Conservation (phyloP, 2,113 vertebrate species). For the Gobiocypris rarus region DNA sequence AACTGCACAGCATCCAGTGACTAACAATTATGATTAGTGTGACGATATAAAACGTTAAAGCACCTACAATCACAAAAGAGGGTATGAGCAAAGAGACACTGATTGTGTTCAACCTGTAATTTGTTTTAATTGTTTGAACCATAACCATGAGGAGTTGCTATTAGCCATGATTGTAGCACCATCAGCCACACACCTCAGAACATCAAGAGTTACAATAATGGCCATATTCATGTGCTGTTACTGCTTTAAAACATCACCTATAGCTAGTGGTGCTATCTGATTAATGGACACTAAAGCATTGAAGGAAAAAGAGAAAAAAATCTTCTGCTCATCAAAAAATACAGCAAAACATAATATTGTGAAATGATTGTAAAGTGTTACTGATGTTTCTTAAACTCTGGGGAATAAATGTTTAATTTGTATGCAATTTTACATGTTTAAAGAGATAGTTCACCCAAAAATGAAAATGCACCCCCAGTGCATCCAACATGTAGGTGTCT, state of each 20-base stretch:
- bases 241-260: conserved; percentile 56
- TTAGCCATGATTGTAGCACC: background rate
- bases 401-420: too few relatives aligned
- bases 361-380: too few relatives aligned
- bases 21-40: conserved; percentile 4
- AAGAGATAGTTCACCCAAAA: too few relatives aligned
- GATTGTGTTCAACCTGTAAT: conserved; percentile 11
- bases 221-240: conserved; percentile 59
- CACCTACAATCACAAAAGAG: background rate
- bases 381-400: too few relatives aligned
- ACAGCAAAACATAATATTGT: too few relatives aligned
- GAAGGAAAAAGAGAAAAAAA: background rate
- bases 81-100: background rate
- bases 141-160: background rate
- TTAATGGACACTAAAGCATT: conserved; percentile 52
- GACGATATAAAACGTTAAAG: background rate
- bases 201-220: conserved; percentile 3
- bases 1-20: background rate
- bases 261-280: conserved; percentile 56
- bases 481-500: too few relatives aligned
- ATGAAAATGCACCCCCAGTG: too few relatives aligned
- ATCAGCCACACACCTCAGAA: background rate
- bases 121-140: conserved; percentile 1
- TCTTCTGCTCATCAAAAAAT: background rate
- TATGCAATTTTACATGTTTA: too few relatives aligned